phyloP scores from a whole-genome alignment of 2,113 vertebrate species.

The Oceanites oceanicus region DNA sequence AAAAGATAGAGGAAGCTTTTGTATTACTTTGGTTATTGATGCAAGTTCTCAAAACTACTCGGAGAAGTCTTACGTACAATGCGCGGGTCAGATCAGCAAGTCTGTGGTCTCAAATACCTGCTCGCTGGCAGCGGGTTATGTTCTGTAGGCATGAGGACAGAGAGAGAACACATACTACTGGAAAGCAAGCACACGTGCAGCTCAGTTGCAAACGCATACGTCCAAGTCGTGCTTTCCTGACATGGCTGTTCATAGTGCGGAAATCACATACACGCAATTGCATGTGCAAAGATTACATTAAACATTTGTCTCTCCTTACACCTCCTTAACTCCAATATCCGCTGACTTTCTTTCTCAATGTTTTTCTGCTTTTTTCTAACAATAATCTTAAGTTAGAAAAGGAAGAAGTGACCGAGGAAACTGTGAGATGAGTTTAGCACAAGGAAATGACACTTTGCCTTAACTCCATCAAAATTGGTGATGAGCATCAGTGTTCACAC shows the following conservation, averaged over 20 bases:
- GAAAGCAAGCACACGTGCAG: too few species aligned
- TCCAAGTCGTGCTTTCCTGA: neutral
- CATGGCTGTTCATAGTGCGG: neutral
- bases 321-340: neutral
- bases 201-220: neutral
- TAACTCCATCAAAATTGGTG: neutral
- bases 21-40: neutral
- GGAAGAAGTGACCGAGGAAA: neutral
- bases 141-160: neutral
- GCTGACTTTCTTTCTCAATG: neutral
- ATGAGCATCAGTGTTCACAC: neutral
- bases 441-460: neutral
- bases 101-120: too few species aligned
- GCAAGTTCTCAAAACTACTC: neutral
- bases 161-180: neutral
- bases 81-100: neutral
- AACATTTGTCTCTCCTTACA: neutral
- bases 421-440: neutral
- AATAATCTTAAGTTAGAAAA: neutral
- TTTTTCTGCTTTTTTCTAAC: neutral
- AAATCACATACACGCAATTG: neutral
- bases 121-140: neutral
- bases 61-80: rapidly evolving
- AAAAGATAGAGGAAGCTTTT: neutral
- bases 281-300: neutral